Evolutionary conservation across 2,797 vertebrate genomes (phyloP).

Genomic region (Anolis apletophallus): DNA sequence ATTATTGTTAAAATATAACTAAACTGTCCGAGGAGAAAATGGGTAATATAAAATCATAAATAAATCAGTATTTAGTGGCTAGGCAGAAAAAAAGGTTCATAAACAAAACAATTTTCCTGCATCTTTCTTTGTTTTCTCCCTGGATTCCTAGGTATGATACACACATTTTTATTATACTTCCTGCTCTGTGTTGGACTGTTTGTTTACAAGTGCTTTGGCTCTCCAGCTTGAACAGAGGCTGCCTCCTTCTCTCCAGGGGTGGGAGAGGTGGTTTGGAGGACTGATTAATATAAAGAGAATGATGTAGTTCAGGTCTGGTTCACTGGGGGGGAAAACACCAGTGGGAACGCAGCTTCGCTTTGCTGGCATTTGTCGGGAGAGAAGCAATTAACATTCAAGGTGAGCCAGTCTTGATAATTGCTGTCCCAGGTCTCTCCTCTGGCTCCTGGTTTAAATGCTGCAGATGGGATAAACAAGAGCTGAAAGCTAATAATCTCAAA

Average conservation of each 20-base stretch:
- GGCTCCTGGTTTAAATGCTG: constrained; percentile 9
- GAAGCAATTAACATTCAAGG: constrained; percentile 16
- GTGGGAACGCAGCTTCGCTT: neutral
- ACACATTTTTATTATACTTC: neutral
- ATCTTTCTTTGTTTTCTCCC: neutral
- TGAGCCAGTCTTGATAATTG: neutral
- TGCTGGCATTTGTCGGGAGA: neutral
- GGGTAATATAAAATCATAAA: neutral
- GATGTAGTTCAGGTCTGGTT: neutral
- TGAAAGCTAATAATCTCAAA: constrained; percentile 19
- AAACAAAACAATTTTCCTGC: neutral
- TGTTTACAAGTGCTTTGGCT: neutral
- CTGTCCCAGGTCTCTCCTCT: neutral
- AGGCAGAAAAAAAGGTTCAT: neutral
- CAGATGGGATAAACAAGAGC: neutral
- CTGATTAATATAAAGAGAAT: constrained; percentile 28
- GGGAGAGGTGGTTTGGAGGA: neutral
- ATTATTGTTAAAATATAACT: too few species aligned
- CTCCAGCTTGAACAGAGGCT: neutral
- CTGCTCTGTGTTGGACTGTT: neutral
- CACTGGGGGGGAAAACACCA: neutral
- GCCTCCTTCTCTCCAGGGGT: neutral
- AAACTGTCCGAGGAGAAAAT: neutral
- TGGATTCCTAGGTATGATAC: neutral
- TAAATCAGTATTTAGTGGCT: neutral